These are phyloP conservation scores for Aythya baeri DNA, from an alignment of 2,113 vertebrate species.

Conservation along the genomic window DNA sequence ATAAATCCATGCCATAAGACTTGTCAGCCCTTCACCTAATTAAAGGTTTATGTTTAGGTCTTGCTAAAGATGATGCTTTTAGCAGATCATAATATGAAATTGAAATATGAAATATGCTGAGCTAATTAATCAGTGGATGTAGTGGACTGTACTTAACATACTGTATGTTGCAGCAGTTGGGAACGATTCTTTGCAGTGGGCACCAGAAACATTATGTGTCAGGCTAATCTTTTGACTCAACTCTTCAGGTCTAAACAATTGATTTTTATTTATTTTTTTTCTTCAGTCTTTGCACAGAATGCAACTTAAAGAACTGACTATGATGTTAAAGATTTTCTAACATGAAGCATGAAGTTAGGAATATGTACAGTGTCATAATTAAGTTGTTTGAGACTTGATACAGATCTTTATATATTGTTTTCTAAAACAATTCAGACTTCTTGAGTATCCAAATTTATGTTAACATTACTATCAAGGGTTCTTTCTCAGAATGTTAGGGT, in stretches of 20 bases:
- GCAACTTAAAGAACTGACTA: background rate
- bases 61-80: conserved; percentile 13
- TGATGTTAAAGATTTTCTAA: background rate
- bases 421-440: background rate
- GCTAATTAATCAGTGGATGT: conserved; percentile 10
- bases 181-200: background rate
- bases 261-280: background rate
- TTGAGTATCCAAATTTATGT: background rate
- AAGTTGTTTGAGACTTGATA: background rate
- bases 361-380: background rate
- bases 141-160: background rate
- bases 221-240: background rate
- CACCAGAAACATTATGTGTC: background rate
- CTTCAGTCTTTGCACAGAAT: background rate
- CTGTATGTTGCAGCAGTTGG: background rate
- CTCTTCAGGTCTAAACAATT: background rate
- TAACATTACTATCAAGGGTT: background rate
- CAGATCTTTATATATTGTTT: background rate
- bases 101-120: conserved; percentile 26
- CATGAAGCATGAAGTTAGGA: background rate
- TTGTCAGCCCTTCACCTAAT: conserved; percentile 59
- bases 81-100: background rate
- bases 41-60: conserved; percentile 53
- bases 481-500: background rate
- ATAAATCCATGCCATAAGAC: conserved; percentile 30